phyloP scores from a whole-genome alignment of 2,113 vertebrate species.

The Stigmatopora nigra region DNA sequence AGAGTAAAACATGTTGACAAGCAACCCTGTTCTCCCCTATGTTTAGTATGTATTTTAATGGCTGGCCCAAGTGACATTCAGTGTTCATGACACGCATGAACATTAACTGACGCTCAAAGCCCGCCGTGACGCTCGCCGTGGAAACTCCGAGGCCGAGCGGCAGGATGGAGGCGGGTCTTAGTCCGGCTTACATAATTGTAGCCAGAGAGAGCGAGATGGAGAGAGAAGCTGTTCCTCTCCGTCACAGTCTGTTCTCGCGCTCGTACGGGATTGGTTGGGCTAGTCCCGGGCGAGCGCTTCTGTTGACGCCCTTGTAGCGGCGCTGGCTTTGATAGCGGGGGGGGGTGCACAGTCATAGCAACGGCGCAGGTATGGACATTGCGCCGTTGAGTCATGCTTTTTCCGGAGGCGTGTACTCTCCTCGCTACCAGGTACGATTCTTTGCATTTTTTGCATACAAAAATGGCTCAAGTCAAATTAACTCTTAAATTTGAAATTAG shows the following conservation, averaged over 20 bases:
- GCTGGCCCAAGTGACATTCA: neutral
- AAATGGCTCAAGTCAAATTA: too few species aligned
- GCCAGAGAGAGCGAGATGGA: conserved; percentile 26
- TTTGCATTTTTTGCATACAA: neutral
- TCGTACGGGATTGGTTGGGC: conserved; percentile 6
- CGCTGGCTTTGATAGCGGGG: conserved; percentile 20
- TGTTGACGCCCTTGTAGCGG: conserved; percentile 46
- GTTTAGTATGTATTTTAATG: neutral
- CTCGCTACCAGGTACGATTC: conserved; percentile 64
- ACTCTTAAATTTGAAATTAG: too few species aligned
- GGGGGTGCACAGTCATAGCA: conserved; percentile 1
- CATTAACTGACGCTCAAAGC: neutral
- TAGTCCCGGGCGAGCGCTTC: conserved; percentile 24
- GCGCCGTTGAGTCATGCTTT: conserved; percentile 61
- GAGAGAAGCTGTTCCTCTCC: conserved; percentile 30
- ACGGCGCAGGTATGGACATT: conserved; percentile 62
- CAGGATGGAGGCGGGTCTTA: conserved; percentile 47
- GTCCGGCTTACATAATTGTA: conserved; percentile 61
- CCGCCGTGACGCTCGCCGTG: neutral
- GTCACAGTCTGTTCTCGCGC: conserved; percentile 24
- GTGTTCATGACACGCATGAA: neutral
- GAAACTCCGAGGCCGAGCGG: conserved; percentile 15
- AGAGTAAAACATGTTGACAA: too few species aligned
- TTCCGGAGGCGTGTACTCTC: conserved; percentile 56
- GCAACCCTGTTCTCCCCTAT: too few species aligned